These are phyloP conservation scores for Caenorhabditis imperialis DNA, from an alignment of 2,888 invertebrate genomes.

Conservation along the genomic window DNA sequence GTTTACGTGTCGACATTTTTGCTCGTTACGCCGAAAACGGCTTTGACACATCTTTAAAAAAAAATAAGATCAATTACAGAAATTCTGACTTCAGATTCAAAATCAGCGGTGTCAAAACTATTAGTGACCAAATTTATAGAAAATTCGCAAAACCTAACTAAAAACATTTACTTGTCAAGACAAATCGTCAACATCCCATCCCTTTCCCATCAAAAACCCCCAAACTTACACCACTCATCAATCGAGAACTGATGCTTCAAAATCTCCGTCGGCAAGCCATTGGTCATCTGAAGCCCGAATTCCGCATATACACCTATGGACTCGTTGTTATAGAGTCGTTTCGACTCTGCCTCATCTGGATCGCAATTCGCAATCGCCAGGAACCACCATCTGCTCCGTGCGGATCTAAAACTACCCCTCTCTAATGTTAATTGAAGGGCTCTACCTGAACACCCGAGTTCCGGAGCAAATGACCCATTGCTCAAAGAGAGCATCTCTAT, in stretches of 20 bases:
- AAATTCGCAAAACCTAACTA: too few relatives aligned
- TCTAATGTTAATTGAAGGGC: neutral
- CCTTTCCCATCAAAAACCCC: slow-evolving; percentile 7
- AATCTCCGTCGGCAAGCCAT: slow-evolving; percentile 86
- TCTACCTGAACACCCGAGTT: slow-evolving; percentile 48
- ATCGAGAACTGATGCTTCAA: slow-evolving; percentile 93
- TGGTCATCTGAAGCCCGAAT: slow-evolving; percentile 90
- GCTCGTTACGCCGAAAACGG: too few relatives aligned
- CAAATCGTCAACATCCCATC: neutral
- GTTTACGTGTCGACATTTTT: too few relatives aligned
- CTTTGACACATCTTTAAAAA: too few relatives aligned
- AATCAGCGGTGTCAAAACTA: too few relatives aligned
- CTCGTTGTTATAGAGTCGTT: slow-evolving; percentile 28
- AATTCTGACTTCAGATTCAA: too few relatives aligned
- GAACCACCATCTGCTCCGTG: slow-evolving; percentile 94
- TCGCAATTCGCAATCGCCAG: slow-evolving; percentile 88
- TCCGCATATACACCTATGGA: slow-evolving; percentile 77
- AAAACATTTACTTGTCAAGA: too few relatives aligned
- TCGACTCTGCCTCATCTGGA: slow-evolving; percentile 19
- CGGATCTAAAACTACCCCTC: slow-evolving; percentile 81
- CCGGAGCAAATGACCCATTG: slow-evolving; percentile 51
- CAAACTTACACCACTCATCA: slow-evolving; percentile 90
- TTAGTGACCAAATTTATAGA: too few relatives aligned
- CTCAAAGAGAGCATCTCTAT: slow-evolving; percentile 9
- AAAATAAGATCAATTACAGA: too few relatives aligned